A percentile compares a stretch with the other conserved stretches of the same genome.
phyloP scores from a whole-genome alignment of 1,140 invertebrate genomes.

The Trinorchestia longiramus region DNA sequence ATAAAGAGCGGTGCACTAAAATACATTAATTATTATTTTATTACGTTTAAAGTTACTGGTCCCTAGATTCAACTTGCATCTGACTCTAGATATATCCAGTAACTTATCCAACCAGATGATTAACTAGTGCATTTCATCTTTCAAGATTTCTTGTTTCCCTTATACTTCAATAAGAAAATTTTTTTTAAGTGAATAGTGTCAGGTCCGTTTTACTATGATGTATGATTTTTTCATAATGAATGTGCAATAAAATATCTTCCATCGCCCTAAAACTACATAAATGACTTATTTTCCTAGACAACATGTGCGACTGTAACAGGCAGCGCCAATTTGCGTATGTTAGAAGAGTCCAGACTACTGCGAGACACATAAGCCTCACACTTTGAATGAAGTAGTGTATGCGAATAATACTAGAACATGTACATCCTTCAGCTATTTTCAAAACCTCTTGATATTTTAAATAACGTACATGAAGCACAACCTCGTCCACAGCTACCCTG shows the following conservation, averaged over 20 bases:
- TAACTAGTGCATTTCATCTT: background rate
- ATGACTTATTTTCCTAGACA: background rate
- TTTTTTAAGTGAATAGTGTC: background rate
- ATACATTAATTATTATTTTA: too few species aligned
- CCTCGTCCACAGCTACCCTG: background rate
- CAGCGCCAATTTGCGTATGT: background rate
- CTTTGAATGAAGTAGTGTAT: background rate
- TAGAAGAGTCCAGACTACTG: background rate
- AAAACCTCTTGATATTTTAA: too few species aligned
- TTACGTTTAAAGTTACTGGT: too few species aligned
- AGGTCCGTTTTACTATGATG: background rate
- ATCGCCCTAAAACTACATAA: too few species aligned
- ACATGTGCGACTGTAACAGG: background rate
- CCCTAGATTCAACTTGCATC: too few species aligned
- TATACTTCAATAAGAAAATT: background rate
- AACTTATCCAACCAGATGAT: background rate
- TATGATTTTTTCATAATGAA: background rate
- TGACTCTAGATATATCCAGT: background rate
- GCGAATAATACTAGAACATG: background rate
- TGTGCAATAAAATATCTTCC: too few species aligned
- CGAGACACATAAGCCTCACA: background rate
- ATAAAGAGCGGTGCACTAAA: too few species aligned
- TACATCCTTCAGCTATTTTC: too few species aligned
- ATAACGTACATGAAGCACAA: background rate
- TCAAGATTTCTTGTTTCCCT: background rate